Conservation (phyloP, 2,113 vertebrate genomes). For the Centropus bengalensis region DNA sequence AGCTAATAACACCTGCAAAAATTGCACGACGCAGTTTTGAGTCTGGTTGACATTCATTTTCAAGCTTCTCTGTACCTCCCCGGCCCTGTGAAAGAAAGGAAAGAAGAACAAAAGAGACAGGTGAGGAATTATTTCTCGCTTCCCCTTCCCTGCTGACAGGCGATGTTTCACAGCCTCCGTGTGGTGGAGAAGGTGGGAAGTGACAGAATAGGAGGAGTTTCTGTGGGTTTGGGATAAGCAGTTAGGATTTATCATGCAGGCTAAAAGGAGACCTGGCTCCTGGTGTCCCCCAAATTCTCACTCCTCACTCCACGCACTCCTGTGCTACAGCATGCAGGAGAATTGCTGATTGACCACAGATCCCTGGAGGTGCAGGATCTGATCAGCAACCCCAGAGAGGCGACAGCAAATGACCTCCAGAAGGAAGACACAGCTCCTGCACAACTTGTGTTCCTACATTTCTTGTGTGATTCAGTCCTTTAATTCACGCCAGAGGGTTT, state of each 20-base stretch:
- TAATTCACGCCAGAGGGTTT: background rate
- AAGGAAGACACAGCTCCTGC: background rate
- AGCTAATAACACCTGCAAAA: background rate
- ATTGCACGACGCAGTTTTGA: background rate
- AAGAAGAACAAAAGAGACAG: background rate
- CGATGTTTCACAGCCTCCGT: background rate
- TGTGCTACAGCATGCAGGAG: background rate
- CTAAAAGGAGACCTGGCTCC: background rate
- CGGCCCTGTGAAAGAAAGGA: background rate
- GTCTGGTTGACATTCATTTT: background rate
- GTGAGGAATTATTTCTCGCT: background rate
- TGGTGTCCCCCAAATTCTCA: background rate
- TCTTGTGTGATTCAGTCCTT: background rate
- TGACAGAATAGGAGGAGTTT: background rate
- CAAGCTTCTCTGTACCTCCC: background rate
- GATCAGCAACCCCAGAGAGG: accelerated
- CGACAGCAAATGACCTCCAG: background rate
- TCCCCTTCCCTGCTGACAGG: background rate
- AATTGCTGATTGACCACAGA: accelerated
- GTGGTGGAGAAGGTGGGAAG: background rate
- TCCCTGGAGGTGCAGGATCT: background rate
- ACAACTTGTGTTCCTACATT: background rate
- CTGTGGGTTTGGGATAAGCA: background rate
- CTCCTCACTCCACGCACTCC: background rate
- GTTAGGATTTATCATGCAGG: background rate